phyloP scores from a whole-genome alignment of 2,888 invertebrate genomes.

The Embidobia sp. region DNA sequence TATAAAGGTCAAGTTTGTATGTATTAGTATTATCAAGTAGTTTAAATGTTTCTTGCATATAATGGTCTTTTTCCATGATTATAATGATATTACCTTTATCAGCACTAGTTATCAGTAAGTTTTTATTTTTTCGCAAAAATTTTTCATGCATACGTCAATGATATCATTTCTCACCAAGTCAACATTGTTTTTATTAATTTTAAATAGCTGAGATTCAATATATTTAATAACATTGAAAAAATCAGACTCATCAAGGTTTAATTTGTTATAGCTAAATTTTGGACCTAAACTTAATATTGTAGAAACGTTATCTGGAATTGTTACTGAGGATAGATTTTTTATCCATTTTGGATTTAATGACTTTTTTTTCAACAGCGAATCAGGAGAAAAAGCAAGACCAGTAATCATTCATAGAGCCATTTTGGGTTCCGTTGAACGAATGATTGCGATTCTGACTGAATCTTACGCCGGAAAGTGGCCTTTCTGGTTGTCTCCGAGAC shows the following conservation, averaged over 20 bases:
- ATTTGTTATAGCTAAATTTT: conserved; percentile 6
- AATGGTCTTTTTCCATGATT: too few relatives aligned
- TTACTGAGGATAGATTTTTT: conserved; percentile 1
- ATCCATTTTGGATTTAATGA: conserved; percentile 1
- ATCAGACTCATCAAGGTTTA: neutral
- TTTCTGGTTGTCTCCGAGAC: conserved; percentile 98
- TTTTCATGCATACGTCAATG: neutral
- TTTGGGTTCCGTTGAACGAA: conserved; percentile 97
- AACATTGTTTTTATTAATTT: neutral
- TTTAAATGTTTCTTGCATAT: too few relatives aligned
- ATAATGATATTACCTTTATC: too few relatives aligned
- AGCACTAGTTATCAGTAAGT: too few relatives aligned
- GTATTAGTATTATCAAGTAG: too few relatives aligned
- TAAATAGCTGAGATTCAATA: neutral
- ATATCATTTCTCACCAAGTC: neutral
- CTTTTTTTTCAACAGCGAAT: conserved; percentile 85
- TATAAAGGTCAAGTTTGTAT: too few relatives aligned
- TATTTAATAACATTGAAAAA: conserved; percentile 4
- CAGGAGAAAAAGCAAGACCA: conserved; percentile 94
- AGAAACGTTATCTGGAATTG: neutral
- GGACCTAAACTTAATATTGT: conserved; percentile 5
- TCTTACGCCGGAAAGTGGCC: conserved; percentile 99
- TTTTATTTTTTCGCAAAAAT: too few relatives aligned
- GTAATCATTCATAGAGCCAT: conserved; percentile 99
- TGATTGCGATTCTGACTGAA: conserved; percentile 98